Evolutionary conservation across 2,113 vertebrate species (phyloP), one percentile per base, ranked within the genome.

Genomic region (Cyprinodon variegatus): DNA sequence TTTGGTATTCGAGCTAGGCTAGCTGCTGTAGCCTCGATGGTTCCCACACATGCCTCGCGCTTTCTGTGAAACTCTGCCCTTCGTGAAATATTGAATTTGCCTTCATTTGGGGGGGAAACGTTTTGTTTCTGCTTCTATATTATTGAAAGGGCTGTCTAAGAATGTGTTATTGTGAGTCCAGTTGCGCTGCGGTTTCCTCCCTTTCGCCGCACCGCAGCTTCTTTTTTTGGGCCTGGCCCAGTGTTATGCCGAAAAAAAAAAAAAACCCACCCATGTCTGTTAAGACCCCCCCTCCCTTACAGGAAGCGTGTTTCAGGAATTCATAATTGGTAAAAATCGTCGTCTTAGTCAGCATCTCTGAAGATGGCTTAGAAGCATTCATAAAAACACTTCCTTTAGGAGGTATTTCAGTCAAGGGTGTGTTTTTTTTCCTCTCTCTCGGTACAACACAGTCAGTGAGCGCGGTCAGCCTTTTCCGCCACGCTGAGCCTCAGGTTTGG

Each of bases 391-490:
- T 57, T 57, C 50, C 17, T 57, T 57, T 2, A n/a, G 17, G n/a
- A 57, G 5, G 50, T 57, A 20, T n/a, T 57, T 20, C 7, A n/a
- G 8, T 57, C 50, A 57, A 4, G n/a, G 10, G 50, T 15, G 6
- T 10, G 50, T 9, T 57, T 57, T 57, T 46, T 57, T n/a, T 57
- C 29, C 29, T 29, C 72, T 68, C 41, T 11, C 1, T 59, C 8
- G 82, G 85, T 45, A 78, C 78, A 41, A 86, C 83, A 79, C 86
- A 65, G 65, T 68, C 73, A 15, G 81, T 81, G 77, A 81, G 81
- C 86, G 79, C 84, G 83, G 87, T 76, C 84, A 69, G 59, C 14
- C 68, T 60, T 59, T 85, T 90, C 76, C 80, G 83, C 74, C 59
- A 74, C 78, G 78, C 76, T 67, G 5, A 67, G 67, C 60, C 63